Conservation (phyloP, 92 coral and sea anemone genomes). For the Actinostola sp. region DNA sequence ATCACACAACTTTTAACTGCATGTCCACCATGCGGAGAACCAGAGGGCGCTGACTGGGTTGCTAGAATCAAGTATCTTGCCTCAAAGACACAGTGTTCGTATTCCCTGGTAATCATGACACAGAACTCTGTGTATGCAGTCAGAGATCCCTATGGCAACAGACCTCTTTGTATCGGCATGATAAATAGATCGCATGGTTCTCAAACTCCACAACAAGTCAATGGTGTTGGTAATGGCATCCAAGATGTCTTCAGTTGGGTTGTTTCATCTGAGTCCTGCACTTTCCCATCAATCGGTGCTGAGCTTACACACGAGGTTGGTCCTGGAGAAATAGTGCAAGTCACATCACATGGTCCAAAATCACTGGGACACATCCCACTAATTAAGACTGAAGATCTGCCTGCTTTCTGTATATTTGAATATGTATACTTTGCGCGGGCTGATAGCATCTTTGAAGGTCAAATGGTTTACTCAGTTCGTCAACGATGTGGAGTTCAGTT, state of each 20-base stretch:
- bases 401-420: constrained; percentile 95
- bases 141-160: constrained; percentile 95
- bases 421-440: constrained; percentile 98
- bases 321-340: constrained; percentile 92
- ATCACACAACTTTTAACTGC: constrained; percentile 91
- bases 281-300: constrained; percentile 96
- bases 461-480: constrained; percentile 91
- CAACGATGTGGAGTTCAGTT: constrained; percentile 87
- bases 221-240: constrained; percentile 37
- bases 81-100: constrained; percentile 79
- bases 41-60: constrained; percentile 94
- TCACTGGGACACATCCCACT: constrained; percentile 70
- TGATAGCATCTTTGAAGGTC: constrained; percentile 95
- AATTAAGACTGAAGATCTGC: constrained; percentile 49
- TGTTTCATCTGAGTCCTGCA: constrained; percentile 90
- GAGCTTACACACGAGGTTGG: constrained; percentile 74
- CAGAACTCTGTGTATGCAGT: constrained; percentile 86
- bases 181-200: constrained; percentile 65
- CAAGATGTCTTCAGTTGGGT: constrained; percentile 77
- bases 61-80: constrained; percentile 84
- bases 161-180: constrained; percentile 93
- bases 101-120: constrained; percentile 92
- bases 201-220: background rate
- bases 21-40: constrained; percentile 95
- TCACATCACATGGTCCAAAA: constrained; percentile 78